phyloP scores from a whole-genome alignment of 2,888 invertebrate genomes.

The Zygogramma bicolorata region DNA sequence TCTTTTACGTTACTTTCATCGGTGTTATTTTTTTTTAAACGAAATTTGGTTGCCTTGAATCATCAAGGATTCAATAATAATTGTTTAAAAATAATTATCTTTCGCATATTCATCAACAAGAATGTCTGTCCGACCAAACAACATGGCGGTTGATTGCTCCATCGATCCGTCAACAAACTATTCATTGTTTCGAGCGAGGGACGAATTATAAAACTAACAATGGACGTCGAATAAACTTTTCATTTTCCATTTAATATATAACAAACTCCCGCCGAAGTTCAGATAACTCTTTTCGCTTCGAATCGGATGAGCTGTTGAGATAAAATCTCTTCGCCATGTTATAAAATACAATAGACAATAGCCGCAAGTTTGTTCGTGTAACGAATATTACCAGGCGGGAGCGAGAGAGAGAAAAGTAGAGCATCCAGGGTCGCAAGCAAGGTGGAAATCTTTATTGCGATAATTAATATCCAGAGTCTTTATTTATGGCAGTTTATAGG shows the following conservation, averaged over 20 bases:
- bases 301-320: conserved; percentile 45
- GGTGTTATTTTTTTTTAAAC: too few relatives aligned
- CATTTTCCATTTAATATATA: conserved; percentile 41
- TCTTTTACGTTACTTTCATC: too few relatives aligned
- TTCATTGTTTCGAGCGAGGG: not conserved
- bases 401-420: not conserved
- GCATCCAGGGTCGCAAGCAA: not conserved
- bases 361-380: conserved; percentile 36
- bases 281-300: conserved; percentile 27
- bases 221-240: conserved; percentile 37
- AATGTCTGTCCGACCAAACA: not conserved
- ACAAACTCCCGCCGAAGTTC: conserved; percentile 31
- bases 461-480: conserved; percentile 55
- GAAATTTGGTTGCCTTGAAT: too few relatives aligned
- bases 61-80: not conserved
- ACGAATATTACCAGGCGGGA: conserved; percentile 14
- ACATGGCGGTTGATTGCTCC: not conserved
- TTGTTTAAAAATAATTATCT: not conserved
- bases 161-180: conserved; percentile 1
- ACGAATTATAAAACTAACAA: conserved; percentile 39
- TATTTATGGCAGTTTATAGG: conserved; percentile 51
- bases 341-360: conserved; percentile 48
- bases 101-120: not conserved
- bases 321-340: conserved; percentile 41
- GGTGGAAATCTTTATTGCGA: conserved; percentile 35